These are phyloP conservation scores for Liodrosophila aerea DNA, from an alignment of 2,888 invertebrate genomes.

Conservation along the genomic window DNA sequence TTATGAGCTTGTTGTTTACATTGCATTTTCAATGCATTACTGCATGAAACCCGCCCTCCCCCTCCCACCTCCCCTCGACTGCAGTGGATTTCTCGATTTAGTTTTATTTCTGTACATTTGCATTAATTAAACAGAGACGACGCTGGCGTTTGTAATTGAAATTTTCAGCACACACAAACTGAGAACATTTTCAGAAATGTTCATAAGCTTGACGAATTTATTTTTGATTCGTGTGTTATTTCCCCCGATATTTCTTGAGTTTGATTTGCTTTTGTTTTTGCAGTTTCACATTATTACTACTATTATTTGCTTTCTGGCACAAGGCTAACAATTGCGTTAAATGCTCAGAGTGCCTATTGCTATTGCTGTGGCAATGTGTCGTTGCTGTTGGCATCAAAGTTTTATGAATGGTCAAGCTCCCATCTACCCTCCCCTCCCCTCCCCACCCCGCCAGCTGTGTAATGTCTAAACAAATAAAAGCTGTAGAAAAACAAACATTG, in stretches of 20 bases:
- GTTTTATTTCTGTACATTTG: slow-evolving; percentile 66
- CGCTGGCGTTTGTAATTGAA: slow-evolving; percentile 69
- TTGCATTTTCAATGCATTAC: slow-evolving; percentile 37
- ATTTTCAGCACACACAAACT: slow-evolving; percentile 61
- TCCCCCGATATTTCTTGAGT: slow-evolving; percentile 37
- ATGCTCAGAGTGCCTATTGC: slow-evolving; percentile 33
- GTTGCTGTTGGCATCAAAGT: slow-evolving; percentile 33
- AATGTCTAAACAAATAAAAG: slow-evolving; percentile 65
- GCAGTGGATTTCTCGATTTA: slow-evolving; percentile 42
- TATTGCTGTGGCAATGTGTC: too few species aligned
- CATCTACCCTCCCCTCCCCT: slow-evolving; percentile 26
- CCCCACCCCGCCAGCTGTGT: slow-evolving; percentile 19
- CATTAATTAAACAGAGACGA: slow-evolving; percentile 59
- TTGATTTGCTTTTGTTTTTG: slow-evolving; percentile 24
- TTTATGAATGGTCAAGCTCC: slow-evolving; percentile 52
- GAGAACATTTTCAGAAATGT: slow-evolving; percentile 58
- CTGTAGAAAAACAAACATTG: slow-evolving; percentile 41
- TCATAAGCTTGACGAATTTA: slow-evolving; percentile 57
- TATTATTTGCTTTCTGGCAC: slow-evolving; percentile 74
- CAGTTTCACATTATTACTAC: slow-evolving; percentile 66
- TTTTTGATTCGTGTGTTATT: slow-evolving; percentile 55
- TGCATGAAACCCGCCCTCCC: slow-evolving; percentile 2
- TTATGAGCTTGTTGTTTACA: slow-evolving; percentile 41
- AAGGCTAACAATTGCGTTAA: slow-evolving; percentile 73
- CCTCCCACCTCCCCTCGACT: background rate